These are phyloP conservation scores for Naso thynnoides DNA, from an alignment of 2,797 vertebrate genomes.

Conservation along the genomic window DNA sequence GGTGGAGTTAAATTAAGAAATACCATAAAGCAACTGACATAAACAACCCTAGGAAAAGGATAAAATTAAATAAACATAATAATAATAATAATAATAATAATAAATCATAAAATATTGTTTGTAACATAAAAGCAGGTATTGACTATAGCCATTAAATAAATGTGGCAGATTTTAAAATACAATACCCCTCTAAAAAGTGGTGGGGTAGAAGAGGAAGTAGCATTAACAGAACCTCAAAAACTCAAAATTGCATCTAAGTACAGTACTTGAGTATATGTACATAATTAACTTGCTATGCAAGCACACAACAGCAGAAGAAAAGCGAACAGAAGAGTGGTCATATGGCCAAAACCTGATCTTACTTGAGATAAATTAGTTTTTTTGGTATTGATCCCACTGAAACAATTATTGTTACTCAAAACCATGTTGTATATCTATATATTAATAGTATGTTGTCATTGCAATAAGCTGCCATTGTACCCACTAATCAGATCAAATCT, in stretches of 20 bases:
- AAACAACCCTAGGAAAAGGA: conserved; percentile 7
- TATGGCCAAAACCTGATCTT: not conserved
- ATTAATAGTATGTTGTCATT: not conserved
- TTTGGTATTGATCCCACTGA: not conserved
- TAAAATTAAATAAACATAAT: conserved; percentile 10
- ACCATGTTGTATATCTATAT: no score
- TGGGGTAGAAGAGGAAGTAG: not conserved
- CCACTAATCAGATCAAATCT: not conserved
- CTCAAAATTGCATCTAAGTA: no score
- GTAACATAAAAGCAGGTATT: not conserved
- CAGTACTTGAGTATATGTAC: no score
- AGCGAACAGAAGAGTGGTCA: no score
- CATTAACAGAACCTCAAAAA: no score
- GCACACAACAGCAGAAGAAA: no score
- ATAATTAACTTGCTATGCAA: no score
- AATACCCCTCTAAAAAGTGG: not conserved
- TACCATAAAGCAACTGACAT: not conserved
- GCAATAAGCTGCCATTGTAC: not conserved
- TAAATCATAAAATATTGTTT: not conserved
- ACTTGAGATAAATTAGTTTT: not conserved
- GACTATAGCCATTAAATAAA: not conserved
- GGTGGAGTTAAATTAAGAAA: not conserved
- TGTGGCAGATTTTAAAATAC: not conserved
- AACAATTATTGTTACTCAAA: not conserved
- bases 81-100: no score